These are phyloP conservation scores for Theretra japonica DNA, from an alignment of 2,888 invertebrate genomes.

Conservation along the genomic window DNA sequence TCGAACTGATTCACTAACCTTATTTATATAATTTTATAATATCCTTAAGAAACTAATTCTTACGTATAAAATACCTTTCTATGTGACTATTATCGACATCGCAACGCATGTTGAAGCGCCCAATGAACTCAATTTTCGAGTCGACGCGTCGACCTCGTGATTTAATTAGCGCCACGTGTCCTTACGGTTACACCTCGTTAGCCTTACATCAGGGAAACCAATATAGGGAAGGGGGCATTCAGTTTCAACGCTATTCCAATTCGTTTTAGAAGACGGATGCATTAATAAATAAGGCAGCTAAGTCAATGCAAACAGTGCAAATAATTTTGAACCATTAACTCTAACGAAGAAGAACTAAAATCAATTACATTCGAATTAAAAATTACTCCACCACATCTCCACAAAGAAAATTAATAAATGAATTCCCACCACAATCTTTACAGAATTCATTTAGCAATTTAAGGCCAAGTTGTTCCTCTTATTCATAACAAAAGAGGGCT, in stretches of 20 bases:
- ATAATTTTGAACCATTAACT: too few relatives aligned
- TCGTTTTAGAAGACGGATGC: too few relatives aligned
- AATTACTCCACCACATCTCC: neutral
- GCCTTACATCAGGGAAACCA: neutral
- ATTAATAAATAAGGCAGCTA: too few relatives aligned
- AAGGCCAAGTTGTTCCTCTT: slow-evolving; percentile 29
- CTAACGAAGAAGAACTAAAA: too few relatives aligned
- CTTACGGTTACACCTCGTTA: neutral
- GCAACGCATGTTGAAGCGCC: neutral
- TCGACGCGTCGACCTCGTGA: neutral
- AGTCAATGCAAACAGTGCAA: too few relatives aligned
- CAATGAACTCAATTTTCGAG: neutral
- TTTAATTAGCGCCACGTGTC: neutral
- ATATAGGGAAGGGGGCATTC: too few relatives aligned
- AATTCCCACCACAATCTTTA: slow-evolving; percentile 9
- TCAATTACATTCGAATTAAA: neutral
- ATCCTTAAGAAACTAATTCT: neutral
- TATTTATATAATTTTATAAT: too few relatives aligned
- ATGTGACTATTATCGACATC: neutral
- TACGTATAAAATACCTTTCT: neutral
- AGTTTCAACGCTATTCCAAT: too few relatives aligned
- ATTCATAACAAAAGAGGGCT: slow-evolving; percentile 36
- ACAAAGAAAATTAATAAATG: neutral
- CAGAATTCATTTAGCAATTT: neutral
- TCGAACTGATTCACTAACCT: too few relatives aligned